phyloP scores from a whole-genome alignment of 2,888 invertebrate species.

The Ormyrus rosae region DNA sequence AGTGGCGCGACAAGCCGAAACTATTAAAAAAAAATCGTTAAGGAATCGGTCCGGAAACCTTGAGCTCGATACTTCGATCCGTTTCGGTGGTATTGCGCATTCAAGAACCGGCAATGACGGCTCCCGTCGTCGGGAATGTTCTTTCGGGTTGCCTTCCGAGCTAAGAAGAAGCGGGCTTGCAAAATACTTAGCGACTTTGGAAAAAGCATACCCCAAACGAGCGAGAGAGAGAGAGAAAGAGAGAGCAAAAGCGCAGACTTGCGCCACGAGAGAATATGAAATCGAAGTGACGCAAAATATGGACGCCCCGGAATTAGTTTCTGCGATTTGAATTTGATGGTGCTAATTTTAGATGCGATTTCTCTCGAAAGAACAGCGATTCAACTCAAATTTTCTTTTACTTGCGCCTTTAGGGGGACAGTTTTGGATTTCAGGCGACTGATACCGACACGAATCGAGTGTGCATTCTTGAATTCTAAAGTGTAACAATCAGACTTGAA shows the following conservation, averaged over 20 bases:
- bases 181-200: slow-evolving; percentile 43
- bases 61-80: slow-evolving; percentile 71
- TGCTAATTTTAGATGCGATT: too few relatives aligned
- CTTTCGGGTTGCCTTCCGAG: background rate
- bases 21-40: slow-evolving; percentile 49
- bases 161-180: slow-evolving; percentile 41
- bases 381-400: background rate
- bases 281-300: slow-evolving; percentile 33
- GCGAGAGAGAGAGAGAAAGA: background rate
- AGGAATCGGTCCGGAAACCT: slow-evolving; percentile 65
- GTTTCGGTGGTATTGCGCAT: slow-evolving; percentile 67
- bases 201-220: slow-evolving; percentile 26
- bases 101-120: slow-evolving; percentile 34
- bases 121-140: slow-evolving; percentile 20
- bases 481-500: too few relatives aligned
- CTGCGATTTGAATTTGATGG: slow-evolving; percentile 8
- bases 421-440: too few relatives aligned
- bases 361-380: too few relatives aligned
- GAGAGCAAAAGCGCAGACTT: too few relatives aligned
- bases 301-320: background rate
- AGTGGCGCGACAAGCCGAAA: slow-evolving; percentile 21
- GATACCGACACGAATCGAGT: too few relatives aligned
- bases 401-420: background rate
- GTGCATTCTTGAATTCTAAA: too few relatives aligned
- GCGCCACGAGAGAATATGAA: slow-evolving; percentile 19